phyloP scores from a whole-genome alignment of 2,888 invertebrate species.

The Arrhopalites spinosus region DNA sequence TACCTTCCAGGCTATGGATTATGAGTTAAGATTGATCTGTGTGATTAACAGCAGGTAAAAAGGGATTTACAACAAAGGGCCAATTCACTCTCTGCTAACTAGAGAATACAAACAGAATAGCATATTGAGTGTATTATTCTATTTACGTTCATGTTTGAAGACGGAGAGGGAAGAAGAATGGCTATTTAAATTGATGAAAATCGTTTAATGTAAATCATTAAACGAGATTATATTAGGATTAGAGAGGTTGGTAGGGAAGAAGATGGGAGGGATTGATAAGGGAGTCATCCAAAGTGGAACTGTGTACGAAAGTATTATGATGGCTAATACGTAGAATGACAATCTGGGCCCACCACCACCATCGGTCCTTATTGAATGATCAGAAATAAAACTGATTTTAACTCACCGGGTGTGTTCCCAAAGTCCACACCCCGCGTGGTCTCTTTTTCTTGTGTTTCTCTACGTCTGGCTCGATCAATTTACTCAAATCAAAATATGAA shows the following conservation, averaged over 20 bases:
- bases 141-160: background rate
- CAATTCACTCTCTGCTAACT: too few relatives aligned
- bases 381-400: slow-evolving; percentile 39
- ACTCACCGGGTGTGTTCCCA: slow-evolving; percentile 45
- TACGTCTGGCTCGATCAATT: background rate
- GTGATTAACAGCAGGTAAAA: too few relatives aligned
- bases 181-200: slow-evolving; percentile 20
- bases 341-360: background rate
- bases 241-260: background rate
- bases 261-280: background rate
- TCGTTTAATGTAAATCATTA: slow-evolving; percentile 28
- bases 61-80: too few relatives aligned
- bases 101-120: background rate
- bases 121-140: too few relatives aligned
- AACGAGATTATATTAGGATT: slow-evolving; percentile 34
- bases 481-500: too few relatives aligned
- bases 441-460: background rate
- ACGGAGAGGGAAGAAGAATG: background rate
- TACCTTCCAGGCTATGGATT: too few relatives aligned
- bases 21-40: too few relatives aligned
- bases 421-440: slow-evolving; percentile 36
- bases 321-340: slow-evolving; percentile 4
- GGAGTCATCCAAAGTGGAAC: too few relatives aligned
- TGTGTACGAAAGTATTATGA: too few relatives aligned
- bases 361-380: slow-evolving; percentile 32